A percentile compares a stretch with the other conserved stretches of the same genome.
These are phyloP conservation scores for Bombyx huttoni DNA, from an alignment of 2,888 invertebrate species.

Conservation along the genomic window DNA sequence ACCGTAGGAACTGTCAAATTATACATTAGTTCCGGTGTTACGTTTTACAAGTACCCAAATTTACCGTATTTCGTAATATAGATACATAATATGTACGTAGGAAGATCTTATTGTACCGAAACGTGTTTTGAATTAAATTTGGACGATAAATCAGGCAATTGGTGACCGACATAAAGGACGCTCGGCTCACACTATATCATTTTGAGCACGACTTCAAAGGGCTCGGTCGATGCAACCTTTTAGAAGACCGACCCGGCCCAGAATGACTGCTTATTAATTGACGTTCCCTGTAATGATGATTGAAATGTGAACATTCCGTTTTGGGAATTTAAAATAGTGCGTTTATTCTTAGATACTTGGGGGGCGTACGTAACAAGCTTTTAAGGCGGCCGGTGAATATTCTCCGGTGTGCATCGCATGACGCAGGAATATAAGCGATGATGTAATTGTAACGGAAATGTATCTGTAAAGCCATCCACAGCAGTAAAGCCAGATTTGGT, in stretches of 20 bases:
- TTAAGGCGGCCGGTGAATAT: slow-evolving; percentile 7
- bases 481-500: slow-evolving; percentile 35
- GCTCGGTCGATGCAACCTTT: slow-evolving; percentile 20
- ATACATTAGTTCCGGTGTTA: no score
- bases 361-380: slow-evolving; percentile 12
- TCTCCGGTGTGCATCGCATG: slow-evolving; percentile 2
- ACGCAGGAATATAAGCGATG: slow-evolving; percentile 1
- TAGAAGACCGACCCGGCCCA: slow-evolving; percentile 17
- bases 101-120: slow-evolving; percentile 20
- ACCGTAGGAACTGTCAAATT: no score
- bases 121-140: slow-evolving; percentile 23
- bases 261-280: slow-evolving; percentile 35
- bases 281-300: slow-evolving; percentile 30
- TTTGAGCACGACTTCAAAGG: slow-evolving; percentile 38
- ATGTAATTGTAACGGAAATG: slow-evolving; percentile 21
- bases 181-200: slow-evolving; percentile 29
- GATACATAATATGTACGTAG: slow-evolving; percentile 20
- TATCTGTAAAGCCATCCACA: slow-evolving; percentile 15
- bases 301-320: slow-evolving; percentile 38
- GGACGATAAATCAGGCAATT: slow-evolving; percentile 20
- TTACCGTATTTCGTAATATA: slow-evolving; percentile 27
- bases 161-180: slow-evolving; percentile 16
- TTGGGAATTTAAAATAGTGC: slow-evolving; percentile 22
- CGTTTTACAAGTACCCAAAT: no score
- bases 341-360: slow-evolving; percentile 12